Evolutionary conservation across 2,113 vertebrate genomes (phyloP), one percentile per base, ranked within the genome.

Genomic region (Cinclus mexicanus): DNA sequence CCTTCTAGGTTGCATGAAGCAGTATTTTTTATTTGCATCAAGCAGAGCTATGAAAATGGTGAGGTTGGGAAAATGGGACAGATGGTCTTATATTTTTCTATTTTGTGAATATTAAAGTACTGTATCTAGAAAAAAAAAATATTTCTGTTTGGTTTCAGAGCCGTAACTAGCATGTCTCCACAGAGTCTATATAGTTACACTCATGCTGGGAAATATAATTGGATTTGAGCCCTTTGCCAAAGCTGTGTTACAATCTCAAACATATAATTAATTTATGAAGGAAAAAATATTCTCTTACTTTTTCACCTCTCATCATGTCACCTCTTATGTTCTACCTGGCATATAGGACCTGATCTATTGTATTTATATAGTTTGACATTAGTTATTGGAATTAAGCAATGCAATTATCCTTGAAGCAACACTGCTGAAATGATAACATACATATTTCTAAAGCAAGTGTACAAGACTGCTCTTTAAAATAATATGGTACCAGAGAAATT

Each of bases 21-120:
- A 42, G 5, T 89, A n/a, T 65, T 70, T 95, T 86, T 29, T 84
- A 53, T 91, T 96, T 97, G 55, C 10, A 21, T 76, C 71, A 88
- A 90, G 33, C 52, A 39, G 68, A 88, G 4, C 35, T 72, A 78
- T 46, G 44, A 83, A 83, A 95, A 90, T 5, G 1, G 52, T 47
- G 33, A 77, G 24, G 10, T 23, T 77, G 52, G 59, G 81, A 87
- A 94, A 88, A 31, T 8, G 7, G n/a, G 26, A 37, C 56, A 95
- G 41, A 89, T 70, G 39, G 31, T 71, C 44, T 60, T 76, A 10
- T 37, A 75, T 52, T 77, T 88, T 89, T 79, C 15, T 84, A 14
- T 80, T 83, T 80, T 77, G 35, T 84, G 88, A 84, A 74, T 90
- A 56, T 69, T 94, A 53, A 94, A 81, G 16, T 68, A 41, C 29